phyloP scores from a whole-genome alignment of 2,797 vertebrate species.

The Mallotus villosus region DNA sequence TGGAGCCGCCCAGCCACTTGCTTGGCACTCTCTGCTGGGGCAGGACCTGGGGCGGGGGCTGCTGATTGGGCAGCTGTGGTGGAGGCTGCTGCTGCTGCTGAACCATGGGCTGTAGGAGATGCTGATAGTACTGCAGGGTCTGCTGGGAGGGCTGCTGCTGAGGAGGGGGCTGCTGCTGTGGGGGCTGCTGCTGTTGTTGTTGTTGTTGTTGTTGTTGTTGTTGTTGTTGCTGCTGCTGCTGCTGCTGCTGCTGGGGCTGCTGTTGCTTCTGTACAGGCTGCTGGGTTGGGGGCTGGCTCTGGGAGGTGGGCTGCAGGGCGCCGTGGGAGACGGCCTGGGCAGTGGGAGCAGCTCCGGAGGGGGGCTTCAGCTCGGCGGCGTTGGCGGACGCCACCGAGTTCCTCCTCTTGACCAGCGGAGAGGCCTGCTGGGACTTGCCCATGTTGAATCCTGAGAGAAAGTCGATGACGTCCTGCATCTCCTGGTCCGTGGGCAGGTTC shows the following conservation, averaged over 20 bases:
- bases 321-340: conserved; percentile 79
- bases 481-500: conserved; percentile 97
- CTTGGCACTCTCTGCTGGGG: conserved; percentile 82
- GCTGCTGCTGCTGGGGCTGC: conserved; percentile 44
- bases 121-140: conserved; percentile 90
- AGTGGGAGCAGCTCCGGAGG: conserved; percentile 71
- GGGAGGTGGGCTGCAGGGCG: conserved; percentile 76
- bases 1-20: conserved; percentile 86
- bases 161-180: conserved; percentile 47
- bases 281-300: conserved; percentile 75
- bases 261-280: conserved; percentile 51
- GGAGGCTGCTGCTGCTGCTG: conserved; percentile 74
- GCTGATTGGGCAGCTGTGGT: conserved; percentile 78
- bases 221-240: conserved; percentile 36
- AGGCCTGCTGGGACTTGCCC: conserved; percentile 97
- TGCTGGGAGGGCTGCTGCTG: conserved; percentile 54
- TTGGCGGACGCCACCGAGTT: conserved; percentile 88
- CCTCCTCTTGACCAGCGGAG: conserved; percentile 90
- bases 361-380: conserved; percentile 86
- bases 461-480: conserved; percentile 99
- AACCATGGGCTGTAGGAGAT: conserved; percentile 90
- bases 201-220: conserved; percentile 45
- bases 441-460: conserved; percentile 99
- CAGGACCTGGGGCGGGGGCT: conserved; percentile 71
- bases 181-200: conserved; percentile 54